phyloP scores from a whole-genome alignment of 2,888 invertebrate species.

The Congeria kusceri region DNA sequence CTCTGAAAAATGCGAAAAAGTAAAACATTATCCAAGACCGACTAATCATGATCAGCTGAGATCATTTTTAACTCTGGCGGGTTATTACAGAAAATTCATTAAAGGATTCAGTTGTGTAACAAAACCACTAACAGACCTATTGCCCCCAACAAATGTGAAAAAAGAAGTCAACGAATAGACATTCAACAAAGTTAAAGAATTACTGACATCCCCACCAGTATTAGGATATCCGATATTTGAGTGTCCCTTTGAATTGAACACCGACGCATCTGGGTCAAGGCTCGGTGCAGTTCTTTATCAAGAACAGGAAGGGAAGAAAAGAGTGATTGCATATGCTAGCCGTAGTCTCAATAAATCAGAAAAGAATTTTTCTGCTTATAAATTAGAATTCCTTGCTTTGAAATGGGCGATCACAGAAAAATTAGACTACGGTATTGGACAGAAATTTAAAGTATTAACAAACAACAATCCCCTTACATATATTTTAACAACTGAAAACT shows the following conservation, averaged over 20 bases:
- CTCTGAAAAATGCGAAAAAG: constrained; percentile 13
- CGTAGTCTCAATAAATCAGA: constrained; percentile 5
- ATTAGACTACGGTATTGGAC: constrained; percentile 4
- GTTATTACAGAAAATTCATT: constrained; percentile 16
- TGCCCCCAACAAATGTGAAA: constrained; percentile 4
- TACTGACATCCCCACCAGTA: constrained; percentile 16
- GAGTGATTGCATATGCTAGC: constrained; percentile 14
- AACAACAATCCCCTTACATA: neutral
- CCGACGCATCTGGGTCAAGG: neutral
- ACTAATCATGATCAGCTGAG: constrained; percentile 15
- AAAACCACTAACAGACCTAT: constrained; percentile 9
- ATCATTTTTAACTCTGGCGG: constrained; percentile 17
- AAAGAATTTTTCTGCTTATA: constrained; percentile 21
- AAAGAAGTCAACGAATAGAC: constrained; percentile 11
- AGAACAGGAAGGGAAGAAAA: constrained; percentile 10
- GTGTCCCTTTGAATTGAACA: constrained; percentile 11
- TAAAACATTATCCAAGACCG: constrained; percentile 3
- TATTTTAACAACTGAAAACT: constrained; percentile 9
- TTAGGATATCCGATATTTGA: constrained; percentile 11
- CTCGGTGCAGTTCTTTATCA: constrained; percentile 17
- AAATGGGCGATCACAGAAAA: constrained; percentile 19
- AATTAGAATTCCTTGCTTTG: constrained; percentile 16
- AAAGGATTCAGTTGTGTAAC: constrained; percentile 12
- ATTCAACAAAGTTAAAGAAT: constrained; percentile 8
- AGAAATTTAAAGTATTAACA: neutral